phyloP scores from a whole-genome alignment of 2,888 invertebrate species.

The Pycnomerus fuliginosus region DNA sequence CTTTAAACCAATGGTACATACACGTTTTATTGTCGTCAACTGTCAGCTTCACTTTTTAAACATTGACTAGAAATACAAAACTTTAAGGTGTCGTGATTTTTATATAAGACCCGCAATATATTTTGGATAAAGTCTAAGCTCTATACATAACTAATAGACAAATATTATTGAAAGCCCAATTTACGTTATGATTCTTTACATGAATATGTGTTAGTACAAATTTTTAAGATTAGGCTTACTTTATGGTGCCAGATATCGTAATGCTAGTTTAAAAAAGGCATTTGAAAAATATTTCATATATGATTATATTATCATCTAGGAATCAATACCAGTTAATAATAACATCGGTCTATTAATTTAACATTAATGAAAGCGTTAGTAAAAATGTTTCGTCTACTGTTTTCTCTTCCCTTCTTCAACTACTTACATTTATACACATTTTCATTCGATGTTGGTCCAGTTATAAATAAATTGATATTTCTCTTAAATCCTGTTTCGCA shows the following conservation, averaged over 20 bases:
- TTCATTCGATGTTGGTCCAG: slow-evolving; percentile 48
- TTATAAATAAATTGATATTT: slow-evolving; percentile 29
- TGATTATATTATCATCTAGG: slow-evolving; percentile 46
- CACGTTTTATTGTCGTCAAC: slow-evolving; percentile 39
- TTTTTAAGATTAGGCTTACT: slow-evolving; percentile 33
- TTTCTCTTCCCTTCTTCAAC: slow-evolving; percentile 10
- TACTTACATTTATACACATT: slow-evolving; percentile 30
- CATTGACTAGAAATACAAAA: slow-evolving; percentile 40
- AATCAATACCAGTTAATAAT: slow-evolving; percentile 46
- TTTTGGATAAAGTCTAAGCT: slow-evolving; percentile 30
- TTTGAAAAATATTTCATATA: slow-evolving; percentile 49
- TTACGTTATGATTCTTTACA: slow-evolving; percentile 39
- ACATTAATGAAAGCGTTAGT: slow-evolving; percentile 45
- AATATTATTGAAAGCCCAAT: slow-evolving; percentile 44
- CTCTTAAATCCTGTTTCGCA: slow-evolving; percentile 53
- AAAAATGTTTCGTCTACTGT: slow-evolving; percentile 35
- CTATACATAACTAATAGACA: slow-evolving; percentile 33
- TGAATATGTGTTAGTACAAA: slow-evolving; percentile 38
- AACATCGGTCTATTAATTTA: slow-evolving; percentile 30
- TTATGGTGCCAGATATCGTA: slow-evolving; percentile 28
- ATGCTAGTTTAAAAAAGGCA: slow-evolving; percentile 45
- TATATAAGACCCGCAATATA: slow-evolving; percentile 33
- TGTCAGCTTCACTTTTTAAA: slow-evolving; percentile 33
- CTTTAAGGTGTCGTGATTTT: slow-evolving; percentile 20
- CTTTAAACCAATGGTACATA: slow-evolving; percentile 31